Evolutionary conservation across 2,797 vertebrate genomes (phyloP), one percentile per base, ranked within the genome.

Genomic region (Cryptoprocta ferox): DNA sequence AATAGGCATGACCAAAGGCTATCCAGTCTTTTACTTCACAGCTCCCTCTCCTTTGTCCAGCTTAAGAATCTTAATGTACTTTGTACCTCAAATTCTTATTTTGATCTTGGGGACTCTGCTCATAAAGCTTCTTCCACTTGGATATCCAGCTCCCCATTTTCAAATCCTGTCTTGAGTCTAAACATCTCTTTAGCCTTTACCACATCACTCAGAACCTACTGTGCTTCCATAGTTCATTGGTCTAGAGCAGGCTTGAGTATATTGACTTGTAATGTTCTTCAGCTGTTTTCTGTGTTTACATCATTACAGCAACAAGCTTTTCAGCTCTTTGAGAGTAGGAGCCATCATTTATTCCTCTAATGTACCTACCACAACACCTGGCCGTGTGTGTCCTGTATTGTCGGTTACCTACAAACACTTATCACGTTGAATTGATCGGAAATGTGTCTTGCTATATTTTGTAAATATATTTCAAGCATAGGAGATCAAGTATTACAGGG

Each of bases 401-500:
- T 21, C 32, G 2, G 39, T 84, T 86, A 79, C 3, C 63, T 85
- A 53, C 15, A 85, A 78, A 85, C 2, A 1, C 14, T 86, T 76
- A 93, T 32, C 59, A 84, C 6, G 42, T 32, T 61, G 61, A 97
- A 85, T 28, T 87, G 63, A 93, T 68, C 79, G 39, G 6, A 68
- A 93, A 78, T 78, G 32, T 7, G 0, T 59, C 85, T 80, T 35
- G 79, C 63, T 82, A n/a, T 63, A 42, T 42, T 96, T 84, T 81
- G n/a, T 50, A 93, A 89, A 86, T 65, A 80, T 48, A 32, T 92
- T 95, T 95, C 42, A 88, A 90, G 28, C 19, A 88, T 85, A 85
- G 90, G 37, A 15, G 35, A 84, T 48, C 37, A 95, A 84, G 13
- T 85, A 71, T 85, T 89, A 84, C 16, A 85, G 3, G 37, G 7